Evolutionary conservation across 2,888 invertebrate species (phyloP), one percentile per base, ranked within the genome.

Genomic region (Zaprionus obscuricornis): DNA sequence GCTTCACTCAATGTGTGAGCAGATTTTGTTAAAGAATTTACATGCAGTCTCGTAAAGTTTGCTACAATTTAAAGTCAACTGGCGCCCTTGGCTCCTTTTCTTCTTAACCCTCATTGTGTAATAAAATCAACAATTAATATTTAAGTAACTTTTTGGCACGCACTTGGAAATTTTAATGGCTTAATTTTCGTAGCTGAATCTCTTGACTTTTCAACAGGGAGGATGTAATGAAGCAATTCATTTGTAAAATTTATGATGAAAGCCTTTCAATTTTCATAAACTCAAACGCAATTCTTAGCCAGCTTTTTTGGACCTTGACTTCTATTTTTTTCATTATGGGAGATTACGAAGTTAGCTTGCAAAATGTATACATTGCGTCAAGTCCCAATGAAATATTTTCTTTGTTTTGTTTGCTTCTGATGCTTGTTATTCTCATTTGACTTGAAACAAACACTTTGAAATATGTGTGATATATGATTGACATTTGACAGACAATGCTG

Each of bases 251-350:
- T 71, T 71, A 71, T 71, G 70, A 70, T 34, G 69, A 70, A 70
- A 71, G 63, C 63, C 66, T 71, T 69, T 66, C 70, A 71, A 70
- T 71, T 71, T 70, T 70, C 66, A 71, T 71, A 71, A 71, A 66
- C 56, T 63, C 29, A 22, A 8, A 11, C 22, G 39, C 22, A 40
- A 24, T 18, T 37, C n/a, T 14, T 14, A 37, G 40, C 46, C 49
- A 22, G 50, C 27, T 29, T 36, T 7, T 22, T 57, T 39, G 11
- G 26, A 6, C 26, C 5, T 47, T 20, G 16, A 13, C 34, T 26
- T 22, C 16, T 39, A 43, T 27, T 40, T 14, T 4, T 14, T 24
- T 8, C 58, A 62, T 63, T 57, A 66, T 58, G 55, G 34, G 62
- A 69, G 69, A 69, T 70, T 70, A 69, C 66, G 66, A 69, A 70